Evolutionary conservation across 2,888 invertebrate genomes (phyloP).

Genomic region (Leptogaster cylindrica): DNA sequence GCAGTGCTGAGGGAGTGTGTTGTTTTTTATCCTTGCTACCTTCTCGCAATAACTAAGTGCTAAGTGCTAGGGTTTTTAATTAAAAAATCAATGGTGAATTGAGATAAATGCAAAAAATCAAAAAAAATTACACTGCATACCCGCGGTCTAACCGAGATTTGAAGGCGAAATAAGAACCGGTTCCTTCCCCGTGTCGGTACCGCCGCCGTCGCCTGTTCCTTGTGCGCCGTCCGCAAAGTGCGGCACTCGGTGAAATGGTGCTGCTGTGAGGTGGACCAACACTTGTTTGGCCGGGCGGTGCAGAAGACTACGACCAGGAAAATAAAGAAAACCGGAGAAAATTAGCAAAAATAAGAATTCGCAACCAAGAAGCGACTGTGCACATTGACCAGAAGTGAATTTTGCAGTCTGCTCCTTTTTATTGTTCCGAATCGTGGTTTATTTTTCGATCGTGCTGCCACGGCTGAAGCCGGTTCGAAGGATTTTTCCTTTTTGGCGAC

Average conservation of each 20-base stretch:
- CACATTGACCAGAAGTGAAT: conserved; percentile 31
- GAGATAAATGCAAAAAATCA: conserved; percentile 6
- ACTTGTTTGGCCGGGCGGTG: conserved; percentile 3
- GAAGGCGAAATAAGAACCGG: conserved; percentile 31
- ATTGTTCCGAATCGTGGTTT: too few relatives aligned
- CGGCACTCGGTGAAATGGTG: neutral
- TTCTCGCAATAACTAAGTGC: too few relatives aligned
- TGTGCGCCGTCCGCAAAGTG: neutral
- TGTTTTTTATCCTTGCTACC: too few relatives aligned
- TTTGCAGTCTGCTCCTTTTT: conserved; percentile 16
- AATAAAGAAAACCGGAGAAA: neutral
- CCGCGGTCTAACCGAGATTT: conserved; percentile 33
- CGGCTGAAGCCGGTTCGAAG: conserved; percentile 20
- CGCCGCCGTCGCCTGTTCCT: conserved; percentile 15
- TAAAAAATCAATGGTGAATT: conserved; percentile 17
- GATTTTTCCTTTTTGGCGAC: conserved; percentile 24
- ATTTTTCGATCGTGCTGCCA: neutral
- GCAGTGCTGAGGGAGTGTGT: conserved; percentile 16
- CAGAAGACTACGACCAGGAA: neutral
- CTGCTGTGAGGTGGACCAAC: conserved; percentile 12
- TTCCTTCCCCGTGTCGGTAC: neutral
- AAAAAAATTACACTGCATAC: too few relatives aligned
- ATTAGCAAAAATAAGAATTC: too few relatives aligned
- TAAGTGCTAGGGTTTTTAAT: conserved; percentile 27
- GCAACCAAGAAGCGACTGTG: conserved; percentile 3